phyloP scores from a whole-genome alignment of 1,140 invertebrate genomes.

The Drosophila saltans region DNA sequence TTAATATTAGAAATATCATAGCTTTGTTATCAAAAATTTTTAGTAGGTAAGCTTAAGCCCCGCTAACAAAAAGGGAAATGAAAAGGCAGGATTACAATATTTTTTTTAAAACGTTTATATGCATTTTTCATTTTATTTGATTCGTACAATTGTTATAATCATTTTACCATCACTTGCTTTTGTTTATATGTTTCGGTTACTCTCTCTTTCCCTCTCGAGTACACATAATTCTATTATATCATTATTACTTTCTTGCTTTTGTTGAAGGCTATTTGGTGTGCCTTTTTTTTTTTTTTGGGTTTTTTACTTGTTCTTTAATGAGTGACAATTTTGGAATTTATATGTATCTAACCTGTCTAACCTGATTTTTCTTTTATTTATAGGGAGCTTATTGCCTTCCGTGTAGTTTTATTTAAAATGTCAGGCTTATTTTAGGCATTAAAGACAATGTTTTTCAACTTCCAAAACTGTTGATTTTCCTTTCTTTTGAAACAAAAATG shows the following conservation, averaged over 20 bases:
- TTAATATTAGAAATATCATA: too few relatives aligned
- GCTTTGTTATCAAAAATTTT: too few relatives aligned
- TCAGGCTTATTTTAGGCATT: slow-evolving; percentile 43
- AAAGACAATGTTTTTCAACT: slow-evolving; percentile 41
- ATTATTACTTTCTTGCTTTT: slow-evolving; percentile 39
- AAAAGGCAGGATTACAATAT: neutral
- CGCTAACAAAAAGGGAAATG: too few relatives aligned
- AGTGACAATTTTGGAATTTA: slow-evolving; percentile 52
- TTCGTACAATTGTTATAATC: slow-evolving; percentile 68
- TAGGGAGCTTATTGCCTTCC: slow-evolving; percentile 44
- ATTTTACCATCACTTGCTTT: slow-evolving; percentile 66
- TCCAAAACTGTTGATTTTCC: slow-evolving; percentile 39
- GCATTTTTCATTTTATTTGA: slow-evolving; percentile 79
- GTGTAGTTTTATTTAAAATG: slow-evolving; percentile 46
- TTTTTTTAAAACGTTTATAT: slow-evolving; percentile 76
- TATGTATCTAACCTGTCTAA: slow-evolving; percentile 39
- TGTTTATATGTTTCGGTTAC: slow-evolving; percentile 50
- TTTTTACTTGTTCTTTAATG: slow-evolving; percentile 36
- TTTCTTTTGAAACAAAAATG: slow-evolving; percentile 41
- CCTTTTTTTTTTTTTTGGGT: slow-evolving; percentile 37
- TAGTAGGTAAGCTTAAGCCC: too few relatives aligned
- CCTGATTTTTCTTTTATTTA: slow-evolving; percentile 31
- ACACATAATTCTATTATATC: slow-evolving; percentile 59
- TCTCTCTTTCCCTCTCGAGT: slow-evolving; percentile 36
- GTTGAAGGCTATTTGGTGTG: slow-evolving; percentile 76